phyloP scores from a whole-genome alignment of 2,113 vertebrate species.

The Brachirus orientalis region DNA sequence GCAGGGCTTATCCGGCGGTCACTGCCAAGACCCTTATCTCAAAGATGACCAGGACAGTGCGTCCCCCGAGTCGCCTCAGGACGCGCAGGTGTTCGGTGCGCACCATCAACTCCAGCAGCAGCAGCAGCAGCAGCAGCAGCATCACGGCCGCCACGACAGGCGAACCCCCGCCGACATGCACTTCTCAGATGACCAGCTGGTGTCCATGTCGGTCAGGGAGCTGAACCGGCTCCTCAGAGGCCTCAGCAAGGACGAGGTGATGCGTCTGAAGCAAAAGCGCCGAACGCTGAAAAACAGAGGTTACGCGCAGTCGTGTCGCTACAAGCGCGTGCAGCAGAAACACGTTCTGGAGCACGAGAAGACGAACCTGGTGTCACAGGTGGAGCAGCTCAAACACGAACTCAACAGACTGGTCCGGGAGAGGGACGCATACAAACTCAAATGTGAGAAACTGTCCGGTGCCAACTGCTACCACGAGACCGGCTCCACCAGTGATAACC shows the following conservation, averaged over 20 bases:
- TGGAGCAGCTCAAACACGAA: conserved; percentile 96
- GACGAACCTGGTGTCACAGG: conserved; percentile 92
- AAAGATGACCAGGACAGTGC: conserved; percentile 82
- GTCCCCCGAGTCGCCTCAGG: conserved; percentile 81
- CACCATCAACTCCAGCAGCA: conserved; percentile 82
- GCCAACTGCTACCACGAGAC: conserved; percentile 92
- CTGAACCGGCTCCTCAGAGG: conserved; percentile 95
- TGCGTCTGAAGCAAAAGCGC: conserved; percentile 97
- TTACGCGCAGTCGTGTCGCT: conserved; percentile 97
- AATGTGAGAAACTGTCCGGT: conserved; percentile 94
- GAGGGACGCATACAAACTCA: conserved; percentile 96
- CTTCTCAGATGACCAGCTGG: conserved; percentile 98
- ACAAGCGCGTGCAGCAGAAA: conserved; percentile 96
- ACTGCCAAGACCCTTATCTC: conserved; percentile 82
- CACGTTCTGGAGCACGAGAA: conserved; percentile 97
- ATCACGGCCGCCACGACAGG: conserved; percentile 78
- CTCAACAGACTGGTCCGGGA: conserved; percentile 92
- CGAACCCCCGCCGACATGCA: conserved; percentile 79
- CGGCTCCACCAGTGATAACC: conserved; percentile 91
- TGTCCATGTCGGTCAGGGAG: conserved; percentile 97
- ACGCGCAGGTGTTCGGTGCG: conserved; percentile 75
- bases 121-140: conserved; percentile 72
- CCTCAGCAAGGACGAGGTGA: conserved; percentile 94
- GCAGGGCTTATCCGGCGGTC: conserved; percentile 73
- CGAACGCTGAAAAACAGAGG: conserved; percentile 97